Conservation (phyloP, 2,113 vertebrate species). For the Oncorhynchus gorbuscha region DNA sequence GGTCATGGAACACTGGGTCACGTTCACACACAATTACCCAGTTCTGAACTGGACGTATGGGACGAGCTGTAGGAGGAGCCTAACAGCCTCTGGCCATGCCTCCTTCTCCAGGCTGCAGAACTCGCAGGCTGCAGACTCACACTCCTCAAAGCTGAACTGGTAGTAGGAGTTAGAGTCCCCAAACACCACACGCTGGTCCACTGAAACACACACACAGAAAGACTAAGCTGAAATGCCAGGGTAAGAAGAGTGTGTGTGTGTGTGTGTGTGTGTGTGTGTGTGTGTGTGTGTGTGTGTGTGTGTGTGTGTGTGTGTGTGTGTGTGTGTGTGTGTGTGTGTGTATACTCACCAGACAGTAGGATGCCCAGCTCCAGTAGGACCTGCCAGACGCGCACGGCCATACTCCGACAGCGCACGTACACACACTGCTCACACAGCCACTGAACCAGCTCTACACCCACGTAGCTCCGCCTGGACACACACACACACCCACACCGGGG, state of each 20-base stretch:
- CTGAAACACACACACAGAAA: conserved; percentile 55
- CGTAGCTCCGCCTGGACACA: conserved; percentile 84
- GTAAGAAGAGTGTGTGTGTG: too few relatives aligned
- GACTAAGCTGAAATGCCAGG: background rate
- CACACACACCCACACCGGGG: background rate
- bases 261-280: too few relatives aligned
- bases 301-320: conserved; percentile 10
- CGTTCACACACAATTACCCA: conserved; percentile 23
- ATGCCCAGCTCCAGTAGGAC: conserved; percentile 94
- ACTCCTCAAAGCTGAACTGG: conserved; percentile 96
- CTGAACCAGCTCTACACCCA: conserved; percentile 94
- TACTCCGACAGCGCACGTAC: conserved; percentile 87
- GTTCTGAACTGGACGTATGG: conserved; percentile 81
- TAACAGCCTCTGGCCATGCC: conserved; percentile 90
- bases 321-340: conserved; percentile 1
- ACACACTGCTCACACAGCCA: conserved; percentile 93
- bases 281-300: background rate
- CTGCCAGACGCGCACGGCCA: conserved; percentile 91
- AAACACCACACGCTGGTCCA: conserved; percentile 91
- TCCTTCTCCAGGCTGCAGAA: conserved; percentile 87
- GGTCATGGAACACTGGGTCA: background rate
- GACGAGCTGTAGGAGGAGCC: conserved; percentile 86
- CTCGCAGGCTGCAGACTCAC: conserved; percentile 87
- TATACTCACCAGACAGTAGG: conserved; percentile 84
- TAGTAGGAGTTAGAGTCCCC: conserved; percentile 91